phyloP scores from a whole-genome alignment of 2,797 vertebrate species.

The Ambastaia sidthimunki region DNA sequence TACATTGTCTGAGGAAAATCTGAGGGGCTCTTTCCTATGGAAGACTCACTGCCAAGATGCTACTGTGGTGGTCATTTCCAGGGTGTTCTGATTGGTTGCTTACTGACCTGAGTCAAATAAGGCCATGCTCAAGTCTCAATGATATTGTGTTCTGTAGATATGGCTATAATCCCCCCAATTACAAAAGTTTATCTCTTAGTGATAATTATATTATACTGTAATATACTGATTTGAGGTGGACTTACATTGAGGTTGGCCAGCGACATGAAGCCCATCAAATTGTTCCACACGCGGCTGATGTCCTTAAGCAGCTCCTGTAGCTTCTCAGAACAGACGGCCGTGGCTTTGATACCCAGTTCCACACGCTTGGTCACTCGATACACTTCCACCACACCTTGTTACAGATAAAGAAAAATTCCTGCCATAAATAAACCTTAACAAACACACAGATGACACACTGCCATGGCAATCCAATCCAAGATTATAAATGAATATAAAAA shows the following conservation, averaged over 20 bases:
- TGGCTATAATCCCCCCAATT: too few species aligned
- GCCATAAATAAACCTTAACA: not conserved
- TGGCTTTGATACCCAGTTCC: constrained; percentile 96
- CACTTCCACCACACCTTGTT: constrained; percentile 94
- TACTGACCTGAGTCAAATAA: too few species aligned
- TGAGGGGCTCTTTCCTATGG: too few species aligned
- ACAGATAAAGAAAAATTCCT: constrained; percentile 1
- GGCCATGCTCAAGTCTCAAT: too few species aligned
- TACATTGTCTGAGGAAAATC: too few species aligned
- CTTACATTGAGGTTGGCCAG: constrained; percentile 91
- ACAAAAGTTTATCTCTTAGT: too few species aligned
- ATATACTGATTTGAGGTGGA: not conserved
- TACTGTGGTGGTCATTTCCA: too few species aligned
- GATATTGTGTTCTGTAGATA: too few species aligned
- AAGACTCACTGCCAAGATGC: too few species aligned
- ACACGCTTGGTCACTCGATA: constrained; percentile 94
- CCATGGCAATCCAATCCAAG: not conserved
- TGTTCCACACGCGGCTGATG: constrained; percentile 96
- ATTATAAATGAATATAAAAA: not conserved
- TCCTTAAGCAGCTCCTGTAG: constrained; percentile 95
- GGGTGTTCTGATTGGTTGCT: too few species aligned
- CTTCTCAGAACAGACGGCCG: constrained; percentile 94
- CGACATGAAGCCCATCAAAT: constrained; percentile 97
- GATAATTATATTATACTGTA: too few species aligned
- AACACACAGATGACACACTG: not conserved